Evolutionary conservation across 2,888 invertebrate species (phyloP), one percentile per base, ranked within the genome.

Genomic region (Agapostemon virescens): DNA sequence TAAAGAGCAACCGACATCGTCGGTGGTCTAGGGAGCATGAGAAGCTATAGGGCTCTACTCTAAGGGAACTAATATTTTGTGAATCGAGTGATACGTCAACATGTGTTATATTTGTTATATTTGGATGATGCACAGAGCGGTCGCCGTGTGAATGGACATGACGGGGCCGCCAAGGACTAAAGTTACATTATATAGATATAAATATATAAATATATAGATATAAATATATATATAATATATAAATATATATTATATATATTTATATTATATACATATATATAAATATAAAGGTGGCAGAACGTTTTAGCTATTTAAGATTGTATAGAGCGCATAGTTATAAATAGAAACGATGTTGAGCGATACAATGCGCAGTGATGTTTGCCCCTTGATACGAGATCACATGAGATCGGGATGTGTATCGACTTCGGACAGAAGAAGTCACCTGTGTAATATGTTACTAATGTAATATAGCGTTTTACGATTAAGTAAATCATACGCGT

Each of bases 381-480:
- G 38, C 33, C 30, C 20, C 23, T 11, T n/a, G 30, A 23, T 33
- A 30, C 1, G 58, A 61, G 63, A 69, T 71, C 69, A 74, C 55
- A 71, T 58, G 79, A 61, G 71, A 72, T 76, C 69, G 73, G 58
- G 33, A 36, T 36, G 3, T 63, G 52, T 66, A 36, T 49, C 58
- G 78, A 72, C 73, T 82, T 83, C 78, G 55, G 36, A 20, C 42
- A 33, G 67, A 36, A 4, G 78, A 76, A 79, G 70, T 82, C 71
- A 72, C 78, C 79, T 84, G 81, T 84, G 88, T 88, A 86, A 87
- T 86, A 86, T 84, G 86, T 90, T 87, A 88, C 89, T 88, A 87
- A 87, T 91, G 91, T 91, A 91, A 89, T 86, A 91, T 91, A 91
- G 87, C 88, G 85, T 89, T 89, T 86, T 90, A 90, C 87, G 74